Evolutionary conservation across 2,113 vertebrate genomes (phyloP).

Genomic region (Alligator mississippiensis): DNA sequence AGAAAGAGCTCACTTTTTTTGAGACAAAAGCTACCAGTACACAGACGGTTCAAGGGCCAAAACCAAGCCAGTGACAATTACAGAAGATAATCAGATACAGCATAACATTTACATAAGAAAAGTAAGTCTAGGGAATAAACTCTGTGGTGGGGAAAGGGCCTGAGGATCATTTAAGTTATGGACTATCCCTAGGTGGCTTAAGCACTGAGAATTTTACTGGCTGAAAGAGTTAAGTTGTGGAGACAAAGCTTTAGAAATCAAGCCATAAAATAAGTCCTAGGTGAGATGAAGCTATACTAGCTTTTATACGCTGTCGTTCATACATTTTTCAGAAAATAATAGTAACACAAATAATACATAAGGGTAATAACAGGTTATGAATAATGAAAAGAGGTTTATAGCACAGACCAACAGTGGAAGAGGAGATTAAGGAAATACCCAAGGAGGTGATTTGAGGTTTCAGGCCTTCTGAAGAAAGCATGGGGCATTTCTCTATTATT

Average conservation of each 20-base stretch:
- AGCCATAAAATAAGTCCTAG: slow-evolving; percentile 41
- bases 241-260: slow-evolving; percentile 2
- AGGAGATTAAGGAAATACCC: accelerated
- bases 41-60: accelerated
- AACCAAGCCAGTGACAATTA: accelerated
- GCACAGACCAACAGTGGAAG: neutral
- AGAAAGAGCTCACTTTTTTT: neutral
- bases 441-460: neutral
- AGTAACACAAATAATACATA: slow-evolving; percentile 62
- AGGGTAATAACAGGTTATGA: slow-evolving; percentile 54
- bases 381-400: neutral
- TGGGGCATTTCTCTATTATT: accelerated
- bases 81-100: accelerated
- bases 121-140: neutral
- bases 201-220: no score
- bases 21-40: neutral
- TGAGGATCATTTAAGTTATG: neutral
- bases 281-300: slow-evolving; percentile 43
- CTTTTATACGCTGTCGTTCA: slow-evolving; percentile 55
- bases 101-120: accelerated
- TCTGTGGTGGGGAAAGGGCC: accelerated
- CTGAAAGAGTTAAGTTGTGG: neutral
- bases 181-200: no score
- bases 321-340: slow-evolving; percentile 54
- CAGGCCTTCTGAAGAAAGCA: neutral